Evolutionary conservation across 1,140 invertebrate genomes (phyloP).

Genomic region (Cardiocondyla obscurior): DNA sequence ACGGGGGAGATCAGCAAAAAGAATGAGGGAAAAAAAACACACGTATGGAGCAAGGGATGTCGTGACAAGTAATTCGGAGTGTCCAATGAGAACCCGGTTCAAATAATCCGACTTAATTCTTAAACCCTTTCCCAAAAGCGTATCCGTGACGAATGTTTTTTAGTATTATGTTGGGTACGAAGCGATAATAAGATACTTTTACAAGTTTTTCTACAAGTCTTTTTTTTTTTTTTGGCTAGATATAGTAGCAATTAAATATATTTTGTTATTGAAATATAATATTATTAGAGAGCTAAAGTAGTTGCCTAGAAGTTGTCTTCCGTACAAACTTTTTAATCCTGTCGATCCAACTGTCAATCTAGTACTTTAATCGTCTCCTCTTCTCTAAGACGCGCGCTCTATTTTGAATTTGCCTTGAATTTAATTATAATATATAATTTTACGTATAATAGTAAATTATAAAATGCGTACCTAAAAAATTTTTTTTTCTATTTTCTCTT

Average conservation of each 20-base stretch:
- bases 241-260: not conserved
- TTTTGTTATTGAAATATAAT: conserved; percentile 7
- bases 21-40: not conserved
- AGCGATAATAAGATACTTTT: conserved; percentile 5
- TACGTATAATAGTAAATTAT: not conserved
- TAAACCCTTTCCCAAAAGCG: not conserved
- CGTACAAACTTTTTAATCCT: not conserved
- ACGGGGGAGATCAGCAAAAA: conserved; percentile 17
- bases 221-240: not conserved
- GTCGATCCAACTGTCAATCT: not conserved
- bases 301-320: not conserved
- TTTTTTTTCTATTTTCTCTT: conserved; percentile 4
- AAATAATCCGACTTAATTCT: conserved; percentile 28
- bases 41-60: not conserved
- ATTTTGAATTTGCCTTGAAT: not conserved
- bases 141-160: conserved; percentile 23
- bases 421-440: not conserved
- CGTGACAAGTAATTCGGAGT: conserved; percentile 44
- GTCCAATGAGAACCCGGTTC: conserved; percentile 18
- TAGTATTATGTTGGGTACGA: not conserved
- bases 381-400: not conserved
- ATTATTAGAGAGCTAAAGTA: not conserved
- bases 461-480: not conserved
- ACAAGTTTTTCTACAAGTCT: not conserved
- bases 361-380: not conserved